A percentile compares a stretch with the other conserved stretches of the same genome.
These are phyloP conservation scores for Euspilapteryx auroguttella DNA, from an alignment of 2,888 invertebrate species.

Conservation along the genomic window DNA sequence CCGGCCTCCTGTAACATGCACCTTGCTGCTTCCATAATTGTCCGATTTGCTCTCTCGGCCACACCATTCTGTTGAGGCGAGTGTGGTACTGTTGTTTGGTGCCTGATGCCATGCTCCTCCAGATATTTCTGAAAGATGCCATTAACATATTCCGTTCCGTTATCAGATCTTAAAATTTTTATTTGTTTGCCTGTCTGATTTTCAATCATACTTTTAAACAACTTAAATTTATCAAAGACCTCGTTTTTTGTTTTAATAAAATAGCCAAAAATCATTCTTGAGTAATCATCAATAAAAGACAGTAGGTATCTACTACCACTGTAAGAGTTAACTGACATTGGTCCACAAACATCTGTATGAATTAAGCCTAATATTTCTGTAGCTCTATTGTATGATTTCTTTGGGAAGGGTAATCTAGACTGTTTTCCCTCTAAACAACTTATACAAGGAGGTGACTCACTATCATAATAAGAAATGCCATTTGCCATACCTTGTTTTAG, in stretches of 20 bases:
- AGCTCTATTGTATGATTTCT: conserved; percentile 1
- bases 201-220: conserved; percentile 5
- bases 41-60: conserved; percentile 1
- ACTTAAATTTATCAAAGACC: conserved; percentile 3
- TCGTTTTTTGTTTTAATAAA: too few relatives aligned
- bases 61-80: conserved; percentile 5
- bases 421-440: conserved; percentile 5
- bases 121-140: conserved; percentile 1
- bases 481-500: conserved; percentile 9
- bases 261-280: too few relatives aligned
- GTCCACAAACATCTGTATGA: conserved; percentile 5
- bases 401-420: conserved; percentile 3
- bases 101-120: conserved; percentile 10
- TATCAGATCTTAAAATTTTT: conserved; percentile 8
- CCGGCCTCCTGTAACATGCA: conserved; percentile 4
- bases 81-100: conserved; percentile 6
- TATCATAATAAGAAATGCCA: conserved; percentile 6
- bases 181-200: conserved; percentile 8
- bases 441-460: conserved; percentile 2
- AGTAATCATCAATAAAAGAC: too few relatives aligned
- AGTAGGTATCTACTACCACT: too few relatives aligned
- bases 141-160: conserved; percentile 8
- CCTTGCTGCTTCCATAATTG: conserved; percentile 4
- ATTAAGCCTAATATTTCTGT: conserved; percentile 3
- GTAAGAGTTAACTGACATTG: conserved; percentile 1